Evolutionary conservation across 2,113 vertebrate species (phyloP).

Genomic region (Galeopterus variegatus): DNA sequence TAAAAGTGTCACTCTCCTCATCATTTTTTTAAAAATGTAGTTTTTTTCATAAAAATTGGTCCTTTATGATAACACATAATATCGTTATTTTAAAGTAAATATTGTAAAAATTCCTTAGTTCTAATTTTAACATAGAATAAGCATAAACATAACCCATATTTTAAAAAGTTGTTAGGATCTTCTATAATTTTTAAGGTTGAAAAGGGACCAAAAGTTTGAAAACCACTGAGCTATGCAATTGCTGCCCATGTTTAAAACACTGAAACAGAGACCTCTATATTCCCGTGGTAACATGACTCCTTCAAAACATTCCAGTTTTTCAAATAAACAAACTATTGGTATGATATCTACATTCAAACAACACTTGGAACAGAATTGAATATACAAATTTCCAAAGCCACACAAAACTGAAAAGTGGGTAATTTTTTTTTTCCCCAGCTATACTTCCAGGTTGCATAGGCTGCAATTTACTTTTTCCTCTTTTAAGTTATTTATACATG

Average conservation of each 20-base stretch:
- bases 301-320: constrained; percentile 16
- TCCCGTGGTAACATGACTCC: neutral
- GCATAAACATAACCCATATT: neutral
- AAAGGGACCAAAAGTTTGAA: neutral
- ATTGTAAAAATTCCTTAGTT: neutral
- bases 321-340: neutral
- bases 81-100: neutral
- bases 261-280: neutral
- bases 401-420: neutral
- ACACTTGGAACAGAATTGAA: neutral
- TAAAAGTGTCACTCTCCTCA: neutral
- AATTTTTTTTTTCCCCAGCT: neutral
- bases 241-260: neutral
- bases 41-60: neutral
- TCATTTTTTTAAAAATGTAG: neutral
- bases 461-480: neutral
- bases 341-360: neutral
- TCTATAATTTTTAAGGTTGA: neutral
- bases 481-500: neutral
- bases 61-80: neutral
- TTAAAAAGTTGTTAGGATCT: neutral
- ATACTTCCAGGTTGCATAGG: neutral
- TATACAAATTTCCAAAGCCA: neutral
- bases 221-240: neutral
- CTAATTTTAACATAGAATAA: neutral